These are phyloP conservation scores for Philereme vetulata DNA, from an alignment of 2,888 invertebrate genomes.

Conservation along the genomic window DNA sequence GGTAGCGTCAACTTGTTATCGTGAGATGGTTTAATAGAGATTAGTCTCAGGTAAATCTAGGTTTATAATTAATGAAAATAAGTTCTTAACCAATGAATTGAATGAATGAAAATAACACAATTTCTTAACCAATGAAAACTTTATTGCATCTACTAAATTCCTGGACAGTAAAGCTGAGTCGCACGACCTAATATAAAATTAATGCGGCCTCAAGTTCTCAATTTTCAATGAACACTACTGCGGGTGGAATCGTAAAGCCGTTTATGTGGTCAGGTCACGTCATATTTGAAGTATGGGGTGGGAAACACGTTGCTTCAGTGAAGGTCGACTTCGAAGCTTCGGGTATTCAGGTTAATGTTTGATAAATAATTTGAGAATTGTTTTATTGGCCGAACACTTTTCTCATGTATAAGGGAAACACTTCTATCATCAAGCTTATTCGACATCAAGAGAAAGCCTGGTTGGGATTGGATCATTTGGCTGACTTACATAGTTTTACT, in stretches of 20 bases:
- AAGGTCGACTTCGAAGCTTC: slow-evolving; percentile 44
- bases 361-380: slow-evolving; percentile 6
- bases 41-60: no score
- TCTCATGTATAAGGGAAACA: not conserved
- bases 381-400: not conserved
- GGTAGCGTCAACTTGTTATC: no score
- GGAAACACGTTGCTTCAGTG: slow-evolving; percentile 31
- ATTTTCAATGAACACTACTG: slow-evolving; percentile 54
- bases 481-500: no score
- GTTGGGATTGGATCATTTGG: no score
- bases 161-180: slow-evolving; percentile 15
- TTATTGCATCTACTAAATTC: slow-evolving; percentile 15
- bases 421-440: no score
- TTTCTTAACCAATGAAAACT: slow-evolving; percentile 3
- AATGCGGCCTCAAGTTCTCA: slow-evolving; percentile 42
- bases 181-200: slow-evolving; percentile 25
- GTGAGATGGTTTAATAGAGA: no score
- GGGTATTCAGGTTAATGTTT: slow-evolving; percentile 16
- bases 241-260: slow-evolving; percentile 44
- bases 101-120: no score
- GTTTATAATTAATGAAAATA: no score
- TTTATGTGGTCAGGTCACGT: slow-evolving; percentile 59
- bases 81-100: slow-evolving; percentile 1
- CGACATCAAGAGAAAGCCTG: no score
- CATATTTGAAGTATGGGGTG: slow-evolving; percentile 41